Base-by-base conservation (phyloP, 2,888 invertebrate species). In the Apamea crenata region DNA sequence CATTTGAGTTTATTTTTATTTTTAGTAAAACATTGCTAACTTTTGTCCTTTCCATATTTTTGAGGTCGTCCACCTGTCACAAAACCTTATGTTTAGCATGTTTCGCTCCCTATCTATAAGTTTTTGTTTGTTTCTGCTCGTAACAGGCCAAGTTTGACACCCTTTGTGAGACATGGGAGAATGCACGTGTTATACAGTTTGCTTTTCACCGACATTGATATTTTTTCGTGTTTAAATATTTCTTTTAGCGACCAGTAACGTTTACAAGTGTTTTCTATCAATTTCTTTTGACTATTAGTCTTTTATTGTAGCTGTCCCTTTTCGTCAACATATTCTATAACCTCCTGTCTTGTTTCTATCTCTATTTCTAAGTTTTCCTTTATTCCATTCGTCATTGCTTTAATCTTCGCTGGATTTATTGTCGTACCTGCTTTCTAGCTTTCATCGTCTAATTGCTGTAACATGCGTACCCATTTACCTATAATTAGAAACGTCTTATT, bases 401-500 rank as follows among this genome's bases (percentile, higher is more conserved):
- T 59, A 7, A 3, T 65, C 2, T 32, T 65, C 12, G 12, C 36
- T 25, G 25, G 16, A 36, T 66, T 66, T 1, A 14, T 66, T 66
- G 36, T 4, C 25, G 25, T 25, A 36, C 25, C 36, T 66, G 14
- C 14, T 66, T 66, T 25, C 14, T 29, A 4, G 63, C 32, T 29
- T 61, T 29, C 14, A 61, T 61, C 12, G n/a, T 56, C 10, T 25
- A 56, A 56, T n/a, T 56, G 56, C 56, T n/a, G 56, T 56, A 56
- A 56, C 56, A 56, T 12, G 53, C 21, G 53, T 53, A 53, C 21
- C 53, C 21, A 21, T 6, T 2, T 53, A 50, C 8, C 25, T 29
- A 29, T 18, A 29, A 56, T 16, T n/a, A 75, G 32, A 29, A 29
- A 47, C 5, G 21, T 81, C 14, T 81, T 10, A 25, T 44, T 74